These are phyloP conservation scores for Sitodiplosis mosellana DNA, from an alignment of 1,140 invertebrate species.

Conservation along the genomic window DNA sequence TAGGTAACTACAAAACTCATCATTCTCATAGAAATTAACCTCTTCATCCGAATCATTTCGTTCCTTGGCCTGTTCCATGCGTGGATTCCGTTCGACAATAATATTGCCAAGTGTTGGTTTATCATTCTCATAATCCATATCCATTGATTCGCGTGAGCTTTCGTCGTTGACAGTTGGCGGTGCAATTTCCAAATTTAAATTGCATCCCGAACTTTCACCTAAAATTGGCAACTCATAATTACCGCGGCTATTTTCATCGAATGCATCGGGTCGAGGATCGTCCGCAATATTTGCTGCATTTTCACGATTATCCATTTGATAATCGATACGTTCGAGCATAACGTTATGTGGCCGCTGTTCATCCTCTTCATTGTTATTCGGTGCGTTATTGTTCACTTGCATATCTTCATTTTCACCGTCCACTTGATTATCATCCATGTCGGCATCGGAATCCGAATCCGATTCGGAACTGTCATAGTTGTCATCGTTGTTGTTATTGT, in stretches of 20 bases:
- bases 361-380: not conserved
- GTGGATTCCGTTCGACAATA: not conserved
- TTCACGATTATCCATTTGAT: constrained; percentile 1
- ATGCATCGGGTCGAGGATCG: not conserved
- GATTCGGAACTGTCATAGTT: constrained; percentile 1
- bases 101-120: constrained; percentile 1
- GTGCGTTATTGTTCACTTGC: not conserved
- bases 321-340: constrained; percentile 2
- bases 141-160: constrained; percentile 5
- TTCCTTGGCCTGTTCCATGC: not conserved
- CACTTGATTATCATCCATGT: not conserved
- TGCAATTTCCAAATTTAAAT: constrained; percentile 1
- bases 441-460: constrained; percentile 4
- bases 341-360: not conserved
- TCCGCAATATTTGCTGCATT: not conserved
- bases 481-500: constrained; percentile 5
- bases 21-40: not conserved
- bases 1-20: not conserved
- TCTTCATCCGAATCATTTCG: not conserved
- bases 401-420: constrained; percentile 3
- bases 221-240: not conserved
- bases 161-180: constrained; percentile 3
- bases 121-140: constrained; percentile 2
- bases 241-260: constrained; percentile 1
- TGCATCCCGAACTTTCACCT: not conserved